Evolutionary conservation across 2,113 vertebrate genomes (phyloP), one percentile per base, ranked within the genome.

Genomic region (Phoenicopterus ruber): DNA sequence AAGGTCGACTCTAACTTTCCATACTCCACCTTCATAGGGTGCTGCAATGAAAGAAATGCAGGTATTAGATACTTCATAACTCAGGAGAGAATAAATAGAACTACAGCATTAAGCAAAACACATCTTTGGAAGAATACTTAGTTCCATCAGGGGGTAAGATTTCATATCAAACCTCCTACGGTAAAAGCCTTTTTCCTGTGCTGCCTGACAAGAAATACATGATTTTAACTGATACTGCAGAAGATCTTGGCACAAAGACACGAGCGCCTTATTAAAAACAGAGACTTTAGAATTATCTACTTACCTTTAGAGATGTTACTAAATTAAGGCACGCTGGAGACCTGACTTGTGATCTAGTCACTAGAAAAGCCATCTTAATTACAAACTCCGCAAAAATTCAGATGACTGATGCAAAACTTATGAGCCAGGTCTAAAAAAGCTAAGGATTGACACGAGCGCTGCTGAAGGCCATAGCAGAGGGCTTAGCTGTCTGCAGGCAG

Each of bases 1-100:
- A 97, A 99, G 99, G 98, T 99, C 99, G 98, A 99, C 99, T 98
- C 99, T 98, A 97, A 99, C 99, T 98, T 99, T 99, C 99, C 99
- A 99, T 31, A 99, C 99, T 57, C 99, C 99, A 14, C 99, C 99
- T 98, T 99, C 99, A 36, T 99, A 99, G 0, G 99, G 99, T 96
- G 99, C 99, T 99, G 96, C 57, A 94, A 97, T 16, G 72, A 94
- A 94, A 92, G 82, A 96, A 96, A 92, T 0, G 3, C 74, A 81
- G 67, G 90, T 54, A 38, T 97, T 90, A 96, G 61, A 73, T 40
- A 73, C 21, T 57, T 16, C 1, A 0, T 21, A 49, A 59, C 34
- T 22, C 16, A 28, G 59, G 26, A 34, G 83, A 91, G 67, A 38
- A 82, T 6, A 55, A 93, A 69, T 1, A 90, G 40, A 78, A 29